Base-by-base conservation (phyloP, 2,888 invertebrate genomes). In the Oscheius sp. region DNA sequence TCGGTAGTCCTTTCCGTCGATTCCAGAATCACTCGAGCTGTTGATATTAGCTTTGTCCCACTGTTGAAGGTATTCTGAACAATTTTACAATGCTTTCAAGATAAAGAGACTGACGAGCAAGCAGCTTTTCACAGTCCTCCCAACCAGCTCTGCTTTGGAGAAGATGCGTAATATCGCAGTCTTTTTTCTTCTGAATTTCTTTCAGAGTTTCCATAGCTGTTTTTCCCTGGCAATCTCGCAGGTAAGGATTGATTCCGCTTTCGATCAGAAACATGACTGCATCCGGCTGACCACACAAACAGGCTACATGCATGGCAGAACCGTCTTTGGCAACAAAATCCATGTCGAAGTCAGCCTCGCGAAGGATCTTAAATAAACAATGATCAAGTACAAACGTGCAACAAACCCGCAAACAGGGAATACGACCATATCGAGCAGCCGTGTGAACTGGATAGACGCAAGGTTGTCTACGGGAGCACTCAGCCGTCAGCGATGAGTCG, bases 181-280 rank as follows among this genome's bases (percentile, higher is more conserved):
- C 94, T 1, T 94, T 94, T 86, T 95, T 94, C 47, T 94, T 93
- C n/a, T 95, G 94, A 90, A 95, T 94, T 86, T 94, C 94, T 70
- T 93, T 93, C 32, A 96, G 92, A 74, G 96, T 92, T 87, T 96
- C 94, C 85, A 94, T 92, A 1, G 95, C 96, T 5, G 95, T 96
- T 89, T 93, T 93, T 75, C 94, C 93, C 79, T 93, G 92, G 9
- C 92, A 92, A 89, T 97, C 95, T 35, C 93, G 92, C 59, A 94
- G 93, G 47, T 78, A 68, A 0, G 82, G 78, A 51, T 82, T 76
- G 70, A 82, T 78, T n/a, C 82, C 87, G 50, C 87, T 82, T 73
- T 85, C 81, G 33, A 90, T 77, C n/a, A 90, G 76, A 60, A 82
- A 84, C 71, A 85, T 76, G 10, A 87, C 86, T 9, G 86, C 84